These are phyloP conservation scores for Philypnodon macrostomus DNA, from an alignment of 2,797 vertebrate genomes.

Conservation along the genomic window DNA sequence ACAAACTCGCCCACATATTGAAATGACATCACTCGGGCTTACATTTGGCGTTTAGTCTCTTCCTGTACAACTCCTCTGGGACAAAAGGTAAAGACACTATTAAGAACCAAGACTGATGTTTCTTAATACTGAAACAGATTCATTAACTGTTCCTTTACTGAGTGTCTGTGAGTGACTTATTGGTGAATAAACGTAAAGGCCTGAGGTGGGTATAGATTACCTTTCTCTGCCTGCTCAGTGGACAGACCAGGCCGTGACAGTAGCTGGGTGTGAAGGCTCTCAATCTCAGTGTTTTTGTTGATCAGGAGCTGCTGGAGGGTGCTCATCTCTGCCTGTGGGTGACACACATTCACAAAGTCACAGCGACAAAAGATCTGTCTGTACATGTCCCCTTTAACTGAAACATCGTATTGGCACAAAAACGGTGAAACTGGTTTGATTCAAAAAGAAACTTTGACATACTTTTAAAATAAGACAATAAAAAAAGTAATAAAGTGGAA, in stretches of 20 bases:
- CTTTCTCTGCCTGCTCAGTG: slow-evolving; percentile 83
- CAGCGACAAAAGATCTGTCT: slow-evolving; percentile 13
- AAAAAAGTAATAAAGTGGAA: neutral
- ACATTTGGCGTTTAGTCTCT: slow-evolving; percentile 84
- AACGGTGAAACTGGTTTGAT: slow-evolving; percentile 13
- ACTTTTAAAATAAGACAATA: neutral
- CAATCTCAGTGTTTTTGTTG: slow-evolving; percentile 90
- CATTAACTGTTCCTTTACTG: slow-evolving; percentile 26
- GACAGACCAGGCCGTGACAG: slow-evolving; percentile 77
- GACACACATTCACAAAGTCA: slow-evolving; percentile 24
- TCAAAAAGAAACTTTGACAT: slow-evolving; percentile 3
- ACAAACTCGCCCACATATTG: slow-evolving; percentile 32
- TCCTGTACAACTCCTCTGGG: slow-evolving; percentile 83
- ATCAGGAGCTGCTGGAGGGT: slow-evolving; percentile 89
- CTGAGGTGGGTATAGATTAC: slow-evolving; percentile 61
- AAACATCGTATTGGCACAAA: slow-evolving; percentile 6
- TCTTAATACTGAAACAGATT: no score
- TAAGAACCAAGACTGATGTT: slow-evolving; percentile 16
- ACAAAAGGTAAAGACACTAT: slow-evolving; percentile 45
- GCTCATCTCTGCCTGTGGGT: slow-evolving; percentile 87
- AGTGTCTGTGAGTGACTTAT: slow-evolving; percentile 11
- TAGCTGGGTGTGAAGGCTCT: slow-evolving; percentile 87
- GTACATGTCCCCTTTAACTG: slow-evolving; percentile 12
- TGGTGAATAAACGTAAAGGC: neutral
- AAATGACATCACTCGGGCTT: slow-evolving; percentile 63